These are phyloP conservation scores for Gobio occitaniae DNA, from an alignment of 2,797 vertebrate species.

Conservation along the genomic window DNA sequence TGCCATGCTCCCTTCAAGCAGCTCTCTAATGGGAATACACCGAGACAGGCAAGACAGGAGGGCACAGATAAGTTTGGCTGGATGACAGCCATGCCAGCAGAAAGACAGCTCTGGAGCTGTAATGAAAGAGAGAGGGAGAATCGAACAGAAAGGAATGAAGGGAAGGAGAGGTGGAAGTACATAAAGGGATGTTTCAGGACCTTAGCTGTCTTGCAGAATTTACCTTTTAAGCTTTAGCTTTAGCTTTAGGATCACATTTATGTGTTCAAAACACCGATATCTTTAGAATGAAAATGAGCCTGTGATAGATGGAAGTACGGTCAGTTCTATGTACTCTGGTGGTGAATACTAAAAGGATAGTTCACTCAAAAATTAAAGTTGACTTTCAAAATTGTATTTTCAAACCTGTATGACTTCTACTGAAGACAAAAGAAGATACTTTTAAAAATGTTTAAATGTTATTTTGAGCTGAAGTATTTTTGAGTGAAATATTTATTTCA, in stretches of 20 bases:
- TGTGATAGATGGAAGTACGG: not conserved
- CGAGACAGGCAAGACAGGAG: conserved; percentile 62
- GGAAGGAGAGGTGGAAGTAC: conserved; percentile 41
- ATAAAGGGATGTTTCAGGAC: conserved; percentile 49
- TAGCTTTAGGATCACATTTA: conserved; percentile 20
- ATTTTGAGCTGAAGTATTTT: not conserved
- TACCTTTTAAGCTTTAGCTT: conserved; percentile 24
- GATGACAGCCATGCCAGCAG: conserved; percentile 59
- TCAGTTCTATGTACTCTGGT: not conserved
- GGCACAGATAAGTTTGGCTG: conserved; percentile 62
- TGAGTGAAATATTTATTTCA: not conserved
- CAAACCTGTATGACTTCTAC: not conserved
- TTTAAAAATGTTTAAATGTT: not conserved
- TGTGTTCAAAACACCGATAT: conserved; percentile 30
- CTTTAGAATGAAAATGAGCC: conserved; percentile 9
- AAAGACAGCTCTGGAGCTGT: conserved; percentile 54
- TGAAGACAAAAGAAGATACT: not conserved
- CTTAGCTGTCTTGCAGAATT: conserved; percentile 29
- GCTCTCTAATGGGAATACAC: conserved; percentile 63
- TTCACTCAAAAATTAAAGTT: not conserved
- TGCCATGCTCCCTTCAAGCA: conserved; percentile 60
- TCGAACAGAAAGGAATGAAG: conserved; percentile 44
- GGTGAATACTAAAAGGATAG: not conserved
- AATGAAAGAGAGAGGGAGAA: conserved; percentile 45
- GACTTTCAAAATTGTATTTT: not conserved